Base-by-base conservation (phyloP, 2,888 invertebrate species). In the Zygogramma bicolorata region DNA sequence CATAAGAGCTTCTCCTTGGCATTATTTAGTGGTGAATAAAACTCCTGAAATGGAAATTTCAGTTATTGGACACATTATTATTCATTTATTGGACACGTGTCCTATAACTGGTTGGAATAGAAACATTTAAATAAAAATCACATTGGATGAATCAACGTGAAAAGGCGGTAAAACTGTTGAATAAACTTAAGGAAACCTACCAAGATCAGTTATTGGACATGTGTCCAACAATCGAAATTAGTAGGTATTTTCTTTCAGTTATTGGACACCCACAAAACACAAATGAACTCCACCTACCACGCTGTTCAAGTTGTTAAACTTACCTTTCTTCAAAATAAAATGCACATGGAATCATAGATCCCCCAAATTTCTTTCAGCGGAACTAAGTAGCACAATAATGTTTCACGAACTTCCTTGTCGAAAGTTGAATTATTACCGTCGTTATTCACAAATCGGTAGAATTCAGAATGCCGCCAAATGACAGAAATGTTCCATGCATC, bases 1-100 rank as follows among this genome's bases (percentile, higher is more conserved):
- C 42, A 65, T 73, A 27, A 58, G 18, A 27, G 15, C 27, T 65
- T 25, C 57, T 66, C 46, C 25, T 71, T 40, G 70, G 65, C 65
- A 70, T 70, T 57, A 18, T 53, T 38, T 42, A 38, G 15, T 29
- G 15, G n/a, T 40, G 13, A 20, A 4, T n/a, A 60, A 13, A 31
- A 60, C 29, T 7, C n/a, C 60, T 60, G 38, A 31, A 60, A 69
- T 40, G 29, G 25, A 61, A 65, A 65, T 22, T 57, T 15, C n/a
- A 63, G 66, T 66, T 68, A 68, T 68, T 34, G 59, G 34, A 59
- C 67, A 31, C 22, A 31, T 29, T 18, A 49, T 8, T 15, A 57
- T 40, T 62, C 57, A 70, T 38, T 70, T 40, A 70, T 65, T 70
- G 70, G 70, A 70, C 70, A 70, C 8, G 63, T 69, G 69, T 63